Evolutionary conservation across 2,797 vertebrate species (phyloP).

Genomic region (Peromyscus melanophrys): DNA sequence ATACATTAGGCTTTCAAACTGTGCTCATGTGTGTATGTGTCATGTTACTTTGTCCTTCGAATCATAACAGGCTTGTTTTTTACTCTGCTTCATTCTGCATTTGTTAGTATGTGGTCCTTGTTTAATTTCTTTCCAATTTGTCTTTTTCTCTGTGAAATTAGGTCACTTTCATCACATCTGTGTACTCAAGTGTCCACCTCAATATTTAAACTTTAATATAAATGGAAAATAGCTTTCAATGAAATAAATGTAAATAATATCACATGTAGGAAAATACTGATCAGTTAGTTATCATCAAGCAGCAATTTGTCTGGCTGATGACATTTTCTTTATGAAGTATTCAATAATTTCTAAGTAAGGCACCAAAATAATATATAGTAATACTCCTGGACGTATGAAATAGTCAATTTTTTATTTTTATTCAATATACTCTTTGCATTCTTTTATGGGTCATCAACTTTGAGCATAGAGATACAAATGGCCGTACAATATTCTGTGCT

Average conservation of each 20-base stretch:
- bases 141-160: conserved; percentile 37
- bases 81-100: not conserved
- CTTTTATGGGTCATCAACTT: no score
- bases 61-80: not conserved
- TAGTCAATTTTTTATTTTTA: no score
- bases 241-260: conserved; percentile 66
- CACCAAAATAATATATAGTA: conserved; percentile 39
- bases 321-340: conserved; percentile 54
- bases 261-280: conserved; percentile 40
- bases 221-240: conserved; percentile 70
- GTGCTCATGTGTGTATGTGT: not conserved
- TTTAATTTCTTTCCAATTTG: conserved; percentile 20
- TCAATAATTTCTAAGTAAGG: conserved; percentile 63
- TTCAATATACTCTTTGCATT: no score
- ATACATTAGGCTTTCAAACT: not conserved
- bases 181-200: not conserved
- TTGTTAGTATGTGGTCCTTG: not conserved
- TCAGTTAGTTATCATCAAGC: conserved; percentile 69
- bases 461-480: no score
- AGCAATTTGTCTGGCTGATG: conserved; percentile 49
- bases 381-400: not conserved
- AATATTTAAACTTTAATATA: conserved; percentile 72
- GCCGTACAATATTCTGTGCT: no score
- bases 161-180: conserved; percentile 34
- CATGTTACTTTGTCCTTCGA: not conserved